Percentiles rank a stretch among this genome's conserved stretches.
Conservation (phyloP, 2,797 vertebrate genomes). For the Brotula barbata region DNA sequence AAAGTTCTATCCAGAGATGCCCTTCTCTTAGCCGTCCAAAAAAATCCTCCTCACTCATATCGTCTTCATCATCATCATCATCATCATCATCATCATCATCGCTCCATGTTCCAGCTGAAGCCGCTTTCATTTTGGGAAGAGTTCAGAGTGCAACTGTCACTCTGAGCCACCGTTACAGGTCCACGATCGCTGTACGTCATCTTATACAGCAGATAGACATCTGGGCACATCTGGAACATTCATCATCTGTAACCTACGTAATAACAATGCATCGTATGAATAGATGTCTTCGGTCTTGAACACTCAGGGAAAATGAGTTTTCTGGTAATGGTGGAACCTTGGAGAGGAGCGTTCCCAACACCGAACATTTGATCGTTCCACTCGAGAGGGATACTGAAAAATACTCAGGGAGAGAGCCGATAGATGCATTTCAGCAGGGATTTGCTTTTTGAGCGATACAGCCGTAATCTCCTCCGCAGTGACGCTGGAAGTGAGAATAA, state of each 20-base stretch:
- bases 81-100: no score
- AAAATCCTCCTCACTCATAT: no score
- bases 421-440: conserved; percentile 66
- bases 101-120: no score
- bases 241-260: conserved; percentile 45
- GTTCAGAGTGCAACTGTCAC: no score
- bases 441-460: conserved; percentile 48
- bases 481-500: conserved; percentile 36
- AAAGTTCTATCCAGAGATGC: no score
- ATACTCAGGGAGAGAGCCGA: conserved; percentile 57
- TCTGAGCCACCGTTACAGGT: no score
- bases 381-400: conserved; percentile 55
- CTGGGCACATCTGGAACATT: no score
- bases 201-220: no score
- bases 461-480: conserved; percentile 62
- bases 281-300: conserved; percentile 52
- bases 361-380: conserved; percentile 67
- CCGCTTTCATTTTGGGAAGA: no score
- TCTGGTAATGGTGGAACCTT: conserved; percentile 29
- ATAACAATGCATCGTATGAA: conserved; percentile 39
- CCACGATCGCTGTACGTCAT: no score
- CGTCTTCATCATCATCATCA: no score
- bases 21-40: no score
- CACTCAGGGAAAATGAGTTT: conserved; percentile 31
- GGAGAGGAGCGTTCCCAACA: conserved; percentile 59